These are phyloP conservation scores for Crepidodera aurea DNA, from an alignment of 2,888 invertebrate species.

Conservation along the genomic window DNA sequence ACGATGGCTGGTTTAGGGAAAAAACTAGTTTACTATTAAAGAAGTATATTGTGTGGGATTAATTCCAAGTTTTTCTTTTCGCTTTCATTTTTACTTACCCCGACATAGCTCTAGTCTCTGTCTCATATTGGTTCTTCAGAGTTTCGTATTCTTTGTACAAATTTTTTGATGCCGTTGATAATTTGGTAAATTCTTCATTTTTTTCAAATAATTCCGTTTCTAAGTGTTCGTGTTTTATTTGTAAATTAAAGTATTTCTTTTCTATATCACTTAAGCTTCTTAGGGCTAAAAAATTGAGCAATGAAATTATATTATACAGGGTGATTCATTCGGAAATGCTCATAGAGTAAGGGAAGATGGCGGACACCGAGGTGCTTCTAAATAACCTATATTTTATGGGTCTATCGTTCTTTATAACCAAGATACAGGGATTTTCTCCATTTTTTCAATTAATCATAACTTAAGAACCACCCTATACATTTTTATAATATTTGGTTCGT, in stretches of 20 bases:
- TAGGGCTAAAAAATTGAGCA: slow-evolving; percentile 61
- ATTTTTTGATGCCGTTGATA: slow-evolving; percentile 73
- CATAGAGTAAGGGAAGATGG: too few relatives aligned
- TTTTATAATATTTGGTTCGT: too few relatives aligned
- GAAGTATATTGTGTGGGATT: too few relatives aligned
- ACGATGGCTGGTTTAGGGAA: too few relatives aligned
- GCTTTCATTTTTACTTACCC: slow-evolving; percentile 64
- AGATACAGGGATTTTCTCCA: neutral
- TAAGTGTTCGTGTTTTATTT: slow-evolving; percentile 68
- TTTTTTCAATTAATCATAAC: too few relatives aligned
- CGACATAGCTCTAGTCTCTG: slow-evolving; percentile 77
- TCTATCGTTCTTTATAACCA: too few relatives aligned
- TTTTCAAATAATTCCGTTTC: slow-evolving; percentile 70
- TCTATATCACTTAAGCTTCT: slow-evolving; percentile 71
- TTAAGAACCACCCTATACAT: too few relatives aligned
- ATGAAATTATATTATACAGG: neutral
- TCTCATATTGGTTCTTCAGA: slow-evolving; percentile 76
- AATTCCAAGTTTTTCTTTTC: too few relatives aligned
- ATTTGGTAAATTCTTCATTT: slow-evolving; percentile 69
- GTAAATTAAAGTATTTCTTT: slow-evolving; percentile 68
- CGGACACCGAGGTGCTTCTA: too few relatives aligned
- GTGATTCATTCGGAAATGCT: too few relatives aligned
- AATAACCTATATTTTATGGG: too few relatives aligned
- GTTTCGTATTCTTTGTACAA: slow-evolving; percentile 78
- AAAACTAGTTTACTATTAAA: too few relatives aligned